These are phyloP conservation scores for Dynastes grantii DNA, from an alignment of 2,888 invertebrate genomes.

Conservation along the genomic window DNA sequence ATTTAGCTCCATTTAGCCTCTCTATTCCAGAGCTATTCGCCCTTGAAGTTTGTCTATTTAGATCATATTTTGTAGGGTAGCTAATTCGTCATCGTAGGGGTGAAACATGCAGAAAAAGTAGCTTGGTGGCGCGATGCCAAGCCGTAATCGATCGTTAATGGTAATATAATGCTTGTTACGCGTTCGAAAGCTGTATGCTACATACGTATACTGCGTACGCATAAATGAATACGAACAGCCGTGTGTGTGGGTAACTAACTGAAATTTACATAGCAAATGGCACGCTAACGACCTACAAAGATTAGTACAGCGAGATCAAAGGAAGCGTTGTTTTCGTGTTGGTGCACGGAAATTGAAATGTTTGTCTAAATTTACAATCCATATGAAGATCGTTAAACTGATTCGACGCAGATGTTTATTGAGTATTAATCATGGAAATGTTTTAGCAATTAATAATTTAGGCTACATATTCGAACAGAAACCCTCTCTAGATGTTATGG, in stretches of 20 bases:
- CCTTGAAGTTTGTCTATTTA: neutral
- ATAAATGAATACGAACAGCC: neutral
- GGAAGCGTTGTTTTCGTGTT: neutral
- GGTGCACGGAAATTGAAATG: no score
- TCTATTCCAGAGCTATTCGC: neutral
- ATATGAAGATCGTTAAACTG: no score
- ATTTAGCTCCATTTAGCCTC: neutral
- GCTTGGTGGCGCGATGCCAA: neutral
- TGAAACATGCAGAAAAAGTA: neutral
- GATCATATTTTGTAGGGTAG: neutral
- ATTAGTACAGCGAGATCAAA: slow-evolving; percentile 1
- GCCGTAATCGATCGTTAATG: slow-evolving; percentile 8
- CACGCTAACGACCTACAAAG: neutral
- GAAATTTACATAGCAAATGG: slow-evolving; percentile 13
- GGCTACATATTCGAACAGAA: no score
- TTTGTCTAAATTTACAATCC: no score
- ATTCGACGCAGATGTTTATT: no score
- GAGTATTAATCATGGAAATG: no score
- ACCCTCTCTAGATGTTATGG: no score
- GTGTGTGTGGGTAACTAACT: neutral
- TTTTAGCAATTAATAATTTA: no score
- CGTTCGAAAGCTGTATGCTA: neutral
- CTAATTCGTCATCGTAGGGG: neutral
- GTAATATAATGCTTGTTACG: neutral
- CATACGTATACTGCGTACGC: neutral